Conservation (phyloP, 2,113 vertebrate genomes). For the Scartelaos histophorus region DNA sequence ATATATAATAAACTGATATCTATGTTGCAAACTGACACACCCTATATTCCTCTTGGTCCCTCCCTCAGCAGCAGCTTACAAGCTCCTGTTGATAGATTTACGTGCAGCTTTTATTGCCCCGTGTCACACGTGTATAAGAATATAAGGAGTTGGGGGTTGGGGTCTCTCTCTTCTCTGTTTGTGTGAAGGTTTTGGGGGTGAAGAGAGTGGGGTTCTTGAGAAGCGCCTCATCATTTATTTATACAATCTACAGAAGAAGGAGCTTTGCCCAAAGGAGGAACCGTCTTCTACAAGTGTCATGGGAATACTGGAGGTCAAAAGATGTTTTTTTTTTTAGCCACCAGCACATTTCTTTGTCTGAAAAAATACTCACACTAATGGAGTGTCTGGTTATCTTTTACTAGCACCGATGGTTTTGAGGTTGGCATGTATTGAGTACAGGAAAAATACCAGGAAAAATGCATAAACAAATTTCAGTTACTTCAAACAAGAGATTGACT, state of each 20-base stretch:
- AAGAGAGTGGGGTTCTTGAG: conserved; percentile 52
- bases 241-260: conserved; percentile 71
- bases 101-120: conserved; percentile 43
- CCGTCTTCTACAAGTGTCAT: conserved; percentile 39
- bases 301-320: conserved; percentile 70
- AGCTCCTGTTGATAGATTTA: conserved; percentile 56
- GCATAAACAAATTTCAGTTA: neutral
- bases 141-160: conserved; percentile 59
- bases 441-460: no score
- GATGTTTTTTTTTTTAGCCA: conserved; percentile 69
- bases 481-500: no score
- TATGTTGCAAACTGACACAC: neutral
- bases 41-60: conserved; percentile 16
- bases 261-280: conserved; percentile 45
- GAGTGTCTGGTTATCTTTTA: conserved; percentile 14
- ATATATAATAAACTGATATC: neutral
- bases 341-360: conserved; percentile 67
- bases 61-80: conserved; percentile 10
- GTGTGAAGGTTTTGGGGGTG: conserved; percentile 42
- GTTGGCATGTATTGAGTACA: no score
- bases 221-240: conserved; percentile 75
- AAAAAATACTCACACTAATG: conserved; percentile 21
- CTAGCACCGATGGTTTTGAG: neutral
- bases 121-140: conserved; percentile 46
- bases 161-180: conserved; percentile 20